phyloP scores from a whole-genome alignment of 1,140 invertebrate genomes.

The Apis laboriosa region DNA sequence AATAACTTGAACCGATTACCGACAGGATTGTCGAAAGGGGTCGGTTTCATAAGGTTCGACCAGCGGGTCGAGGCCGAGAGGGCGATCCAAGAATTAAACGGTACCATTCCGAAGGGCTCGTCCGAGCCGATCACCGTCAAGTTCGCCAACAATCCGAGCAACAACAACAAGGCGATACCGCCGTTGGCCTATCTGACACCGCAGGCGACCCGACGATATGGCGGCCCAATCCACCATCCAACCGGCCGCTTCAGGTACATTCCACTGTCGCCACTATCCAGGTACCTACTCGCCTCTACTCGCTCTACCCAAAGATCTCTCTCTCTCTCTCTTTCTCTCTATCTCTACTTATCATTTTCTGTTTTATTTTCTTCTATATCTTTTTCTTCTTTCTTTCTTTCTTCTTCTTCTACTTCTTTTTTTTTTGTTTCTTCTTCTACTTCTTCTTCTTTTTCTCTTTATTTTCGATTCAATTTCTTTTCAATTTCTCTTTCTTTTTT shows the following conservation, averaged over 20 bases:
- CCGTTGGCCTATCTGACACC: slow-evolving; percentile 95
- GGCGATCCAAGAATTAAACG: slow-evolving; percentile 98
- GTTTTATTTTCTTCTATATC: slow-evolving; percentile 12
- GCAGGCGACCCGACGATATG: slow-evolving; percentile 90
- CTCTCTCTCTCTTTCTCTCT: slow-evolving; percentile 20
- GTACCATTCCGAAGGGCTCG: slow-evolving; percentile 97
- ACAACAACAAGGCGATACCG: slow-evolving; percentile 94
- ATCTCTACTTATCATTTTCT: not conserved
- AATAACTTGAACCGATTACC: slow-evolving; percentile 39
- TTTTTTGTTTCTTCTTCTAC: not conserved
- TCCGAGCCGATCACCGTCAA: slow-evolving; percentile 99
- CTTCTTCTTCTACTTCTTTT: not conserved
- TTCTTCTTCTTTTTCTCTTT: not conserved
- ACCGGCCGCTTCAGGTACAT: slow-evolving; percentile 95
- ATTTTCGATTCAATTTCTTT: not conserved
- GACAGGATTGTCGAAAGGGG: slow-evolving; percentile 97
- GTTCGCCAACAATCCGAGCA: slow-evolving; percentile 99
- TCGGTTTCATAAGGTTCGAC: slow-evolving; percentile 99
- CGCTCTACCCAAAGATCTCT: slow-evolving; percentile 78
- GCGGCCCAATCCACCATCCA: slow-evolving; percentile 95
- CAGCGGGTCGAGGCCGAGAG: slow-evolving; percentile 98
- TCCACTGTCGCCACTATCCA: slow-evolving; percentile 86
- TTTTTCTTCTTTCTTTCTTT: not conserved
- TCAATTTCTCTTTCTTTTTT: not conserved
- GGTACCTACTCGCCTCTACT: slow-evolving; percentile 83